Evolutionary conservation across 1,140 invertebrate species (phyloP).

Genomic region (Macrosteles quadrilineatus): DNA sequence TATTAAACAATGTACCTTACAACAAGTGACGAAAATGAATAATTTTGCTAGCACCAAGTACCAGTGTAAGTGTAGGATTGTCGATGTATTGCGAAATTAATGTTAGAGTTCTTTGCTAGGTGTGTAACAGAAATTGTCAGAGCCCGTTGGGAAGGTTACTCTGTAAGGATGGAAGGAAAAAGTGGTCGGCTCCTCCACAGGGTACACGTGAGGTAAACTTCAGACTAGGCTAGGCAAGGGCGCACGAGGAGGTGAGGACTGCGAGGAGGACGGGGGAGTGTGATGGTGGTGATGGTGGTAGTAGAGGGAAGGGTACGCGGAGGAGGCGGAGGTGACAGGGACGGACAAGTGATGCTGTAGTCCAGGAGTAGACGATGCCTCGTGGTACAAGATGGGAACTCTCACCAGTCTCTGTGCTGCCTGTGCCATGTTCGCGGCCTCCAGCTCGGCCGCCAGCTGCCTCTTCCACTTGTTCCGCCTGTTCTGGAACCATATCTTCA

Average conservation of each 20-base stretch:
- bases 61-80: no score
- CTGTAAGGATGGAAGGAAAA: no score
- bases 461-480: slow-evolving; percentile 98
- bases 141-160: no score
- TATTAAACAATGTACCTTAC: no score
- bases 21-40: no score
- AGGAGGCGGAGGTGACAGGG: slow-evolving; percentile 45
- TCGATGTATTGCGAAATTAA: no score
- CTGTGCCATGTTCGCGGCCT: slow-evolving; percentile 96
- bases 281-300: slow-evolving; percentile 51
- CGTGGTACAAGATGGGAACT: slow-evolving; percentile 94
- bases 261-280: slow-evolving; percentile 44
- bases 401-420: slow-evolving; percentile 89
- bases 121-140: no score
- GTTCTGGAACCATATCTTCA: slow-evolving; percentile 97
- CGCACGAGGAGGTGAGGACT: slow-evolving; percentile 12
- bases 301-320: slow-evolving; percentile 51
- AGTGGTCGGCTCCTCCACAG: no score
- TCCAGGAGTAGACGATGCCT: slow-evolving; percentile 51
- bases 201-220: no score
- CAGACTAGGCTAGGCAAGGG: slow-evolving; percentile 29
- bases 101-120: no score
- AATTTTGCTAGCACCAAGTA: no score
- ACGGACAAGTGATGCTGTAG: slow-evolving; percentile 42
- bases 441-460: slow-evolving; percentile 92